Evolutionary conservation across 1,140 invertebrate genomes (phyloP).

Genomic region (Drosophila baimaii): DNA sequence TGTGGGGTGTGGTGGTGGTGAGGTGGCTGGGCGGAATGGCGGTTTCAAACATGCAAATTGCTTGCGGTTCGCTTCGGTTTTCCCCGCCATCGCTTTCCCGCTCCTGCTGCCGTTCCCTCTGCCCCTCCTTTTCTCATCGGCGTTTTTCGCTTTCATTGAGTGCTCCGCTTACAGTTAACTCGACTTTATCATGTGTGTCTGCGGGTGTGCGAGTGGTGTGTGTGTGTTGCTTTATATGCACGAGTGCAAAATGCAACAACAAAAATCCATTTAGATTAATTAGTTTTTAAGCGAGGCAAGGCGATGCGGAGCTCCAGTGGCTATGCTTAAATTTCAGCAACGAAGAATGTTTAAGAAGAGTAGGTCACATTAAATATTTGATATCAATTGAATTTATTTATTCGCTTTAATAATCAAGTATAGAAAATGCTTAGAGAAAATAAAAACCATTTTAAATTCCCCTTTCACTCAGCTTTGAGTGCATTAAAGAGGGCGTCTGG

Average conservation of each 20-base stretch:
- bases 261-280: conserved; percentile 83
- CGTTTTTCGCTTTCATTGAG: conserved; percentile 79
- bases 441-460: background rate
- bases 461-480: conserved; percentile 3
- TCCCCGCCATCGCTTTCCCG: conserved; percentile 27
- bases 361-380: background rate
- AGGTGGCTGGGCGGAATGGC: conserved; percentile 46
- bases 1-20: conserved; percentile 26
- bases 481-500: conserved; percentile 9
- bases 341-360: background rate
- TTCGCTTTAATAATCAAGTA: background rate
- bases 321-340: conserved; percentile 9
- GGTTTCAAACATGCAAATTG: conserved; percentile 83
- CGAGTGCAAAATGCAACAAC: conserved; percentile 69
- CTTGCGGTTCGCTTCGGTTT: conserved; percentile 79
- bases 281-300: conserved; percentile 75
- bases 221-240: conserved; percentile 54
- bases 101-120: background rate
- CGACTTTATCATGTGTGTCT: conserved; percentile 43
- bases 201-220: conserved; percentile 27
- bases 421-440: background rate
- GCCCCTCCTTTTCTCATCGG: conserved; percentile 5
- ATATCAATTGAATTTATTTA: background rate
- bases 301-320: conserved; percentile 13
- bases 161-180: conserved; percentile 77